Evolutionary conservation across 2,797 vertebrate species (phyloP), one percentile per base, ranked within the genome.

Genomic region (Ispidina picta): DNA sequence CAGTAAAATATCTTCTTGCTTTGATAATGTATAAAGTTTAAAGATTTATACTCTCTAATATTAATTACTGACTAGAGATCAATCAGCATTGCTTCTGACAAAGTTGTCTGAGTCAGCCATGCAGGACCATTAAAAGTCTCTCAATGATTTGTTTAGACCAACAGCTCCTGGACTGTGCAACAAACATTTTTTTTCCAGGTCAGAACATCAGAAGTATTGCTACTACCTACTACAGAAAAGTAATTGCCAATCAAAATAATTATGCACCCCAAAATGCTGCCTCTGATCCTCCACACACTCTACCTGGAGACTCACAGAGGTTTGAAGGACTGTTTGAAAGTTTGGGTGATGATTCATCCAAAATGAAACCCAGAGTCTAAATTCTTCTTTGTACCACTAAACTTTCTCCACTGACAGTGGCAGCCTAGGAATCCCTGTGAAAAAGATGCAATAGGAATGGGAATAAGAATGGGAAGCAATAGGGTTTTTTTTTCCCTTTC

Each of bases 11-110:
- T 4, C 25, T 46, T 92, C 83, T 72, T 74, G 59, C 26, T 91
- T 89, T 92, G 59, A 68, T 5, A 2, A 70, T 28, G 33, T 41
- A 31, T 21, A n/a, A 64, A 43, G 56, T 55, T 58, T 89, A 39
- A 51, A 26, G 25, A 72, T 89, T 95, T 65, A 48, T n/a, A 56
- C 56, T 62, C 46, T 55, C 70, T 18, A n/a, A 19, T 2, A 85
- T 33, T 43, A 92, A 92, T 83, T 6, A 90, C 10, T 49, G 87
- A 79, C 63, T 90, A 59, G 49, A 75, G 72, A 89, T 62, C 82
- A 76, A 81, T 56, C 74, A 92, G 31, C 68, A 20, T 8, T 65
- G 28, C 43, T 73, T 58, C 77, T 88, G 62, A 71, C 41, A 88
- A 55, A 76, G 43, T 41, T 28, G 8, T 17, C 35, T 2, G 8